Evolutionary conservation across 2,797 vertebrate species (phyloP).

Genomic region (Chromis chromis): DNA sequence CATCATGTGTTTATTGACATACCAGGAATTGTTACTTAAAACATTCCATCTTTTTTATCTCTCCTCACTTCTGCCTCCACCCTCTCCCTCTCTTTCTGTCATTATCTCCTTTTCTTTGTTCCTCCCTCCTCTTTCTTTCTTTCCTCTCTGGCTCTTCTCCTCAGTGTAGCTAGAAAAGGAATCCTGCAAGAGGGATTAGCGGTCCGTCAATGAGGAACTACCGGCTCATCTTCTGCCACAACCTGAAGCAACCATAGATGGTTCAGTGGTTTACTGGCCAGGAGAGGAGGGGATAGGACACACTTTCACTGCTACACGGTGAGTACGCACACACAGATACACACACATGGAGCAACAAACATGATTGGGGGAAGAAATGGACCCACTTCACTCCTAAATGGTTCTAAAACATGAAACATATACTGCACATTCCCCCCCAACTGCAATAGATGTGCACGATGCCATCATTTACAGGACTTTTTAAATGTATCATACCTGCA

Average conservation of each 20-base stretch:
- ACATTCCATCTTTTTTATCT: constrained; percentile 5
- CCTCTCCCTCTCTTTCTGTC: background rate
- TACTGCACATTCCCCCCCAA: background rate
- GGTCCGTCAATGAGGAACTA: constrained; percentile 99
- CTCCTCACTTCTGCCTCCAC: constrained; percentile 28
- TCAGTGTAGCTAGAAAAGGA: constrained; percentile 89
- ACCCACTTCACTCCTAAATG: background rate
- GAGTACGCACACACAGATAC: constrained; percentile 48
- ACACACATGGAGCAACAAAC: background rate
- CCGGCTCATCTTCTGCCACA: constrained; percentile 99
- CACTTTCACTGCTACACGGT: constrained; percentile 94
- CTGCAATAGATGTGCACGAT: no score
- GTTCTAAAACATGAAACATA: background rate
- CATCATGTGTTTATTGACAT: background rate
- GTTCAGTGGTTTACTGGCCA: constrained; percentile 92
- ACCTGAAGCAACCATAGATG: constrained; percentile 99
- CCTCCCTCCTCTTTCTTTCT: background rate
- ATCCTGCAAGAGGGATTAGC: constrained; percentile 95
- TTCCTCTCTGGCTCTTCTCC: constrained; percentile 31
- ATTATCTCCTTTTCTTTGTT: background rate
- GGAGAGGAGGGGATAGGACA: constrained; percentile 90
- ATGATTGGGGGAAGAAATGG: background rate
- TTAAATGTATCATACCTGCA: background rate
- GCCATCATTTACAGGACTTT: no score
- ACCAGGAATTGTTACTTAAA: constrained; percentile 1